Percentiles rank a stretch among this genome's conserved stretches.
Evolutionary conservation across 2,113 vertebrate species (phyloP).

Genomic region (Hyaena hyaena): DNA sequence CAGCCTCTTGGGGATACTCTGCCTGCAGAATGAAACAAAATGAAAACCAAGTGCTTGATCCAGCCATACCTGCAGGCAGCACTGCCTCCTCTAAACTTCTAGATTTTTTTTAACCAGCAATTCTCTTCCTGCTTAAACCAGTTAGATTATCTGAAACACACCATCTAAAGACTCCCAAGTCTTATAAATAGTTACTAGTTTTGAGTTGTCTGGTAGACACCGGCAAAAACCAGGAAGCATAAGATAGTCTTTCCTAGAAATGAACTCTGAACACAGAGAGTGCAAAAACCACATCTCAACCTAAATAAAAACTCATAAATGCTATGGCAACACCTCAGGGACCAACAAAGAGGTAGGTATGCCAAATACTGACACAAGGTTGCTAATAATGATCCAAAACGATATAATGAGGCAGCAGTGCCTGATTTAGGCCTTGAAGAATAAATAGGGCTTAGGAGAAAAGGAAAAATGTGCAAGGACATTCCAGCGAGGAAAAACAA

Average conservation of each 20-base stretch:
- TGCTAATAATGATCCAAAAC: not conserved
- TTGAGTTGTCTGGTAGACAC: too few species aligned
- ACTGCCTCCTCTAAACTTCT: too few species aligned
- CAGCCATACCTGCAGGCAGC: not conserved
- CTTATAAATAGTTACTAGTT: fast-evolving
- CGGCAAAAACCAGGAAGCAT: not conserved
- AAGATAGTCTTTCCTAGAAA: not conserved
- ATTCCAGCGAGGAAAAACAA: not conserved
- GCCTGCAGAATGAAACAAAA: not conserved
- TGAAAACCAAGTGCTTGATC: not conserved
- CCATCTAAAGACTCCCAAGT: too few species aligned
- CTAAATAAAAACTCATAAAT: not conserved
- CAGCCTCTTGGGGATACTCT: not conserved
- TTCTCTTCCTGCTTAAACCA: not conserved
- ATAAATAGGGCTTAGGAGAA: fast-evolving
- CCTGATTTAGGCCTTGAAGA: not conserved
- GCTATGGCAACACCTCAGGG: fast-evolving
- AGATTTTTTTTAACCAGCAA: not conserved
- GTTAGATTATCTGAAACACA: not conserved
- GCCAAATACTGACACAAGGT: not conserved
- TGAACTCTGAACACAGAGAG: not conserved
- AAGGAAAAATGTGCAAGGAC: not conserved
- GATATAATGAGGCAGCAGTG: fast-evolving
- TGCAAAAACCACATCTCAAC: too few species aligned
- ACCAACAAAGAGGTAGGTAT: not conserved